Percentiles rank a stretch among this genome's conserved stretches.
Conservation (phyloP, 1,140 invertebrate species). For the Drosophila sproati region DNA sequence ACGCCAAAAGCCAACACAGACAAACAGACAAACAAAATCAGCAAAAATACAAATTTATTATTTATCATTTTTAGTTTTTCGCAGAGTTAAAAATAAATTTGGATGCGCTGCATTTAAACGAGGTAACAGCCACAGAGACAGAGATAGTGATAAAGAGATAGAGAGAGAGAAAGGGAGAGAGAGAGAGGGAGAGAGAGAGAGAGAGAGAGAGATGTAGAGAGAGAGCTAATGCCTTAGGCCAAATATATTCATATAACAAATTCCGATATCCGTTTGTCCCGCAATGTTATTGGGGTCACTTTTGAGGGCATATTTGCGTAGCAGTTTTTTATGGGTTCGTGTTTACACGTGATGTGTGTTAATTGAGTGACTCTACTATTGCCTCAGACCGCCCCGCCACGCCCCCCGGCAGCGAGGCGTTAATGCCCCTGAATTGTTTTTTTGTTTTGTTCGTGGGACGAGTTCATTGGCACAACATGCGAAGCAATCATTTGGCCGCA, state of each 20-base stretch:
- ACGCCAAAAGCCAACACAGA: constrained; percentile 26
- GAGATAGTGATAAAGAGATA: not conserved
- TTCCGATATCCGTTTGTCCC: constrained; percentile 32
- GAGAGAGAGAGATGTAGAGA: not conserved
- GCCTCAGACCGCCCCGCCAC: not conserved
- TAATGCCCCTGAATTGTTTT: constrained; percentile 42
- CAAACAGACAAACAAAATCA: constrained; percentile 43
- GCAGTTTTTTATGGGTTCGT: not conserved
- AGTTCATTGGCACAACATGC: constrained; percentile 77
- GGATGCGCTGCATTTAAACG: constrained; percentile 16
- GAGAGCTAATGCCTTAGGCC: constrained; percentile 1
- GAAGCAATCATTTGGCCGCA: constrained; percentile 67
- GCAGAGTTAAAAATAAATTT: constrained; percentile 46
- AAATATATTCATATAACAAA: constrained; percentile 14
- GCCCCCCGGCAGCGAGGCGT: constrained; percentile 1
- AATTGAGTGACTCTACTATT: constrained; percentile 43
- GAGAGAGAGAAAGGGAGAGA: not conserved
- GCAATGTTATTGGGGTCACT: constrained; percentile 24
- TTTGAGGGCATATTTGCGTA: not conserved
- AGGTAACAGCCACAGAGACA: not conserved
- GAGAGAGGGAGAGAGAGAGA: not conserved
- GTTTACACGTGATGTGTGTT: constrained; percentile 44
- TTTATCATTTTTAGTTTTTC: constrained; percentile 61
- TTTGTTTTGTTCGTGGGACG: constrained; percentile 4
- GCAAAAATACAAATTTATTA: constrained; percentile 68